phyloP scores from a whole-genome alignment of 2,888 invertebrate species.

The Odontothrips loti region DNA sequence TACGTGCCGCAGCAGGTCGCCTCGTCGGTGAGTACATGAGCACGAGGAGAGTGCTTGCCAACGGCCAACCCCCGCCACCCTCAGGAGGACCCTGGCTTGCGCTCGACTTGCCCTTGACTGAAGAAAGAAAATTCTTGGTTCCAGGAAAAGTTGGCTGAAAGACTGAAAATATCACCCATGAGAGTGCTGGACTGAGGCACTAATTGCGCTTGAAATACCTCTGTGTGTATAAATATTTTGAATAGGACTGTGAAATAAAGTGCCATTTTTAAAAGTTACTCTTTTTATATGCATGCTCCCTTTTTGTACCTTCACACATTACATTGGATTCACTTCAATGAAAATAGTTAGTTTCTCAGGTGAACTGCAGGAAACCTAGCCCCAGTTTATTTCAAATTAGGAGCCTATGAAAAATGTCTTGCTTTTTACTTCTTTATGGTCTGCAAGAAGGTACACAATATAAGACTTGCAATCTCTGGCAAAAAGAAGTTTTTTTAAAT shows the following conservation, averaged over 20 bases:
- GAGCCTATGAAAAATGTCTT: no score
- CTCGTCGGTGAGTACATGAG: conserved; percentile 52
- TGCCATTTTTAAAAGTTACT: background rate
- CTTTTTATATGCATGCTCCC: background rate
- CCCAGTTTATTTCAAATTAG: no score
- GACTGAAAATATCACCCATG: conserved; percentile 54
- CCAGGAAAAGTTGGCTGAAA: conserved; percentile 52
- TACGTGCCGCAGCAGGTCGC: conserved; percentile 75
- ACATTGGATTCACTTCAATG: background rate
- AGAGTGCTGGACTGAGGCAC: conserved; percentile 34
- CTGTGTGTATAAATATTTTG: background rate
- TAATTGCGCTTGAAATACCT: background rate
- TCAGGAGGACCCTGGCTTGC: no score
- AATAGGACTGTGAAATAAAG: background rate
- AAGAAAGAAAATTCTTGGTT: conserved; percentile 29
- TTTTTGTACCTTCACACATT: background rate
- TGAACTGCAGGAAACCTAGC: no score
- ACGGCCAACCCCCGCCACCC: no score
- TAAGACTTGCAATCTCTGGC: no score
- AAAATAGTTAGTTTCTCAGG: no score
- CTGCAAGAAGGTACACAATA: no score
- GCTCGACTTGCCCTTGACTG: background rate
- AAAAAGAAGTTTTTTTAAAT: background rate
- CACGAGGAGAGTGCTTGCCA: no score
- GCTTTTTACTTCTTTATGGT: no score